Percentiles rank a stretch among this genome's conserved stretches.
phyloP scores from a whole-genome alignment of 1,140 invertebrate species.

The Ostrea denselamellosa region DNA sequence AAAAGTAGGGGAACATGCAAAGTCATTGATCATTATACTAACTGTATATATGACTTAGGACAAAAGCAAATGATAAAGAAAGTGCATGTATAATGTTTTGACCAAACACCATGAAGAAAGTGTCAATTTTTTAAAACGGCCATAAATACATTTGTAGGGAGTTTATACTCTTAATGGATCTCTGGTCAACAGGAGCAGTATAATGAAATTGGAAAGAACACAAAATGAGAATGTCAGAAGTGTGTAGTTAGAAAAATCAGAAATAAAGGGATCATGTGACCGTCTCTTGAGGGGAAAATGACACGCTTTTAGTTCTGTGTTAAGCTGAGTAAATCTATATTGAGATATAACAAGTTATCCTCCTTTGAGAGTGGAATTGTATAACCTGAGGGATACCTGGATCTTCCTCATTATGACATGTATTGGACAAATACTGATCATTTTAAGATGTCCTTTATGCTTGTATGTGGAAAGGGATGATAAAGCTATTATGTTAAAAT shows the following conservation, averaged over 20 bases:
- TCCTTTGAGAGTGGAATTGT: conserved; percentile 30
- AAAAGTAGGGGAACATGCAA: not conserved
- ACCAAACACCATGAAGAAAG: not conserved
- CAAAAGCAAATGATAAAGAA: not conserved
- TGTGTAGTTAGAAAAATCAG: not conserved
- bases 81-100: not conserved
- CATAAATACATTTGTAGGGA: not conserved
- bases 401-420: not conserved
- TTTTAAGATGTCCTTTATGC: too few relatives aligned
- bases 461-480: too few relatives aligned
- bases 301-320: not conserved
- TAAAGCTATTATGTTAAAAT: not conserved
- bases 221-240: not conserved
- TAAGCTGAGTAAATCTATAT: conserved; percentile 16
- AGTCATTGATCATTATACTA: not conserved
- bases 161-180: not conserved
- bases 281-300: not conserved
- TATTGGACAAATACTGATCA: not conserved
- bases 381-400: not conserved
- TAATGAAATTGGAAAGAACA: not conserved
- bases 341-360: not conserved
- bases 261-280: not conserved
- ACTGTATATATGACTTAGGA: not conserved
- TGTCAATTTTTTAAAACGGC: not conserved
- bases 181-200: not conserved